Evolutionary conservation across 2,888 invertebrate genomes (phyloP).

Genomic region (Drosophila melanosoma): DNA sequence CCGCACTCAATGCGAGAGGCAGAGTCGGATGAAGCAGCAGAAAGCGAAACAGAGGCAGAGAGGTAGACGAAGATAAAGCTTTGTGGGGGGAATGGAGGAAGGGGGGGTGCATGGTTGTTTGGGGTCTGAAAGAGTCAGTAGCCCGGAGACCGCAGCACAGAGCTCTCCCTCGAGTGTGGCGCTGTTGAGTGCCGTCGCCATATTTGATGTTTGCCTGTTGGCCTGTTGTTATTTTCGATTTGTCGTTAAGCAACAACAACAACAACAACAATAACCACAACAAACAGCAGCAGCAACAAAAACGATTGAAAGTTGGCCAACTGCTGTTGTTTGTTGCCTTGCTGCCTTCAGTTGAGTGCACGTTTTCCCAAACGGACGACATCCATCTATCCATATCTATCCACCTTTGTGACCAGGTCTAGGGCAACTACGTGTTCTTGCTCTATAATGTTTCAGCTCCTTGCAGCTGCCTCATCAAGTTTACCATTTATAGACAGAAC

Average conservation of each 20-base stretch:
- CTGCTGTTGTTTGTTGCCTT: conserved; percentile 61
- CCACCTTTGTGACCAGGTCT: conserved; percentile 60
- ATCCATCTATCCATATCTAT: conserved; percentile 40
- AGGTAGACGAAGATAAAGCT: conserved; percentile 7
- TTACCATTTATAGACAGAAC: background rate
- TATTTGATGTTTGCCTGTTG: conserved; percentile 74
- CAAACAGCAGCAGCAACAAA: conserved; percentile 1
- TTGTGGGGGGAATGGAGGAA: conserved; percentile 27
- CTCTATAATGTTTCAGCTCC: conserved; percentile 17
- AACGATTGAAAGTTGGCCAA: conserved; percentile 66
- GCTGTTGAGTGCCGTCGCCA: conserved; percentile 56
- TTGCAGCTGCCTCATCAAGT: background rate
- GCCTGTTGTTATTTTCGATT: conserved; percentile 70
- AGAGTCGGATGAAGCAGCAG: background rate
- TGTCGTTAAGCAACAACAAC: conserved; percentile 51
- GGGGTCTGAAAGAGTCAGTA: conserved; percentile 6
- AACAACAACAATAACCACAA: conserved; percentile 20
- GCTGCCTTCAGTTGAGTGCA: conserved; percentile 39
- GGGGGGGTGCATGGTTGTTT: conserved; percentile 4
- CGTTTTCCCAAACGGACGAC: conserved; percentile 39
- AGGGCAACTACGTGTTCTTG: conserved; percentile 39
- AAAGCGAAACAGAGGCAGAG: background rate
- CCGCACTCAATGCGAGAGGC: conserved; percentile 28
- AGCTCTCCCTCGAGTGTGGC: conserved; percentile 48
- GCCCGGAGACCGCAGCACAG: background rate